phyloP scores from a whole-genome alignment of 2,797 vertebrate species.

The Pangasius krempfi region DNA sequence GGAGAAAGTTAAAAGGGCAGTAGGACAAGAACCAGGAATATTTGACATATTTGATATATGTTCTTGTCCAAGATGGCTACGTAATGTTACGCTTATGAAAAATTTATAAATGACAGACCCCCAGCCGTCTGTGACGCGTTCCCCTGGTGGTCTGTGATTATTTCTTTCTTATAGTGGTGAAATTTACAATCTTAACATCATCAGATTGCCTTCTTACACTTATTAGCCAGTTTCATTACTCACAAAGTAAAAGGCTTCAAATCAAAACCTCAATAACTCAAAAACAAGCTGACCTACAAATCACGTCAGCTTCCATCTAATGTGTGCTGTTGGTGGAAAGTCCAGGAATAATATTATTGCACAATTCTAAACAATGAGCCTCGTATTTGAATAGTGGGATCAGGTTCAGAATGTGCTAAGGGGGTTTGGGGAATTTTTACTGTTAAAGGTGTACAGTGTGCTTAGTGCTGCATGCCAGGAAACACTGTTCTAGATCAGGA shows the following conservation, averaged over 20 bases:
- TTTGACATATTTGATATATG: not conserved
- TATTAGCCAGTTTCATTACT: not conserved
- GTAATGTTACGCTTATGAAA: not conserved
- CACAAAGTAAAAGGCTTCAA: not conserved
- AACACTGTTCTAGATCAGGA: not conserved
- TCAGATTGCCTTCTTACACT: not conserved
- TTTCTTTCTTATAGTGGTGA: not conserved
- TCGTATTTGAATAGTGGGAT: not conserved
- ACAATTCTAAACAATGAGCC: not conserved
- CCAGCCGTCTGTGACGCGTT: not conserved
- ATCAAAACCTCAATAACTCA: not conserved
- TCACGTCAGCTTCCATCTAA: not conserved
- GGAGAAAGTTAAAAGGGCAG: not conserved
- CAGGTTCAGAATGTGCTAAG: not conserved
- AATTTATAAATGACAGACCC: not conserved
- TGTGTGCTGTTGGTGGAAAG: not conserved
- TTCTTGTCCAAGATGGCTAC: not conserved
- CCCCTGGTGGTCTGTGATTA: not conserved
- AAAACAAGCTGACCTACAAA: not conserved
- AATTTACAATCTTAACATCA: not conserved
- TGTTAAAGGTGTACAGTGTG: not conserved
- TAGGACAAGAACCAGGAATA: not conserved
- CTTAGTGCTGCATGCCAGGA: not conserved
- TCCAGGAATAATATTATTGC: not conserved
- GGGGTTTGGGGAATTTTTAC: not conserved